Evolutionary conservation across 2,113 vertebrate genomes (phyloP).

Genomic region (Paralichthys olivaceus): DNA sequence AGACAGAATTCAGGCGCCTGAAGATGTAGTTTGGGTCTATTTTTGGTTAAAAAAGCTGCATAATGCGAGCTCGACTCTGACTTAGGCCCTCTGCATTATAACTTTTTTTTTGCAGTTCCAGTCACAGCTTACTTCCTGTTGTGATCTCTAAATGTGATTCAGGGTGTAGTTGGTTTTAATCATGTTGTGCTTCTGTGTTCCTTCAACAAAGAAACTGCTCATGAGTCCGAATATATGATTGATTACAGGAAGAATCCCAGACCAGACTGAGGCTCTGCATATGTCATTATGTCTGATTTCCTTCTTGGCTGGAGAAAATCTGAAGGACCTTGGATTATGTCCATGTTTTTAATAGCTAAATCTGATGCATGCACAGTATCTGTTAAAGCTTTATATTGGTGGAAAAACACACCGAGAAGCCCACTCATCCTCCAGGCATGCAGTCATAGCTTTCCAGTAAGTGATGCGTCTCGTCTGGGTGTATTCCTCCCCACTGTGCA

Average conservation of each 20-base stretch:
- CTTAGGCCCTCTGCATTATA: conserved; percentile 20
- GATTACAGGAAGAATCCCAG: conserved; percentile 44
- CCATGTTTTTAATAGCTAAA: neutral
- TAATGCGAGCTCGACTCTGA: neutral
- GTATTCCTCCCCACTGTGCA: conserved; percentile 44
- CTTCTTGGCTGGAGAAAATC: conserved; percentile 16
- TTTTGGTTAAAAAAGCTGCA: neutral
- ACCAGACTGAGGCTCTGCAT: conserved; percentile 48
- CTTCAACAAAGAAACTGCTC: neutral
- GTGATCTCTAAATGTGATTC: neutral
- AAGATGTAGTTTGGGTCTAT: too few species aligned
- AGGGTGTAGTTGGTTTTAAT: too few species aligned
- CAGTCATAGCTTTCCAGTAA: conserved; percentile 62
- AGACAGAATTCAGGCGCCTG: neutral
- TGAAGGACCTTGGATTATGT: neutral
- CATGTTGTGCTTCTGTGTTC: too few species aligned
- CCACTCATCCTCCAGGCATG: conserved; percentile 54
- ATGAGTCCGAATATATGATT: conserved; percentile 22
- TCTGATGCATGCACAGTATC: too few species aligned
- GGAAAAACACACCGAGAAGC: neutral
- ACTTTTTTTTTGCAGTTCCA: conserved; percentile 45
- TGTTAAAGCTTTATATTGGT: neutral
- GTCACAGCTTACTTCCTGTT: neutral
- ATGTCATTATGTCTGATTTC: conserved; percentile 41
- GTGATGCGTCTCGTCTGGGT: conserved; percentile 60